Evolutionary conservation across 35 echinoderm and acorn worm species (phyloP).

Genomic region (Amphiura filiformis): DNA sequence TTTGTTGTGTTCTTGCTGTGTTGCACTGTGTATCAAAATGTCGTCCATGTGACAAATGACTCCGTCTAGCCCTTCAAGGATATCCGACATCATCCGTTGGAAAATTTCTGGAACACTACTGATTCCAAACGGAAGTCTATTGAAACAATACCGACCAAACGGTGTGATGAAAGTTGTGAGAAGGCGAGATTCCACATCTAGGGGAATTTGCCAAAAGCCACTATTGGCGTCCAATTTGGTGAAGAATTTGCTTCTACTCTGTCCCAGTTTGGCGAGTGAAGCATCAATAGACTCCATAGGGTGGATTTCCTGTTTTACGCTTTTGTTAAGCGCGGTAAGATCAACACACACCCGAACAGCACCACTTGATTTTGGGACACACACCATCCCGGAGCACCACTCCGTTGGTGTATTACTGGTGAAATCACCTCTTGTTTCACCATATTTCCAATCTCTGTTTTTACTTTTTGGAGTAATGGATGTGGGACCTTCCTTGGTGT

Average conservation of each 20-base stretch:
- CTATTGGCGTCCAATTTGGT: slow-evolving; percentile 54
- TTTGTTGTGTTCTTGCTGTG: slow-evolving; percentile 45
- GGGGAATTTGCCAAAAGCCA: slow-evolving; percentile 68
- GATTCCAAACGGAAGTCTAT: slow-evolving; percentile 46
- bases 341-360: slow-evolving; percentile 38
- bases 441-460: slow-evolving; percentile 42
- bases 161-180: slow-evolving; percentile 69
- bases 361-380: slow-evolving; percentile 53
- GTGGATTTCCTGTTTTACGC: slow-evolving; percentile 27
- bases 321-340: slow-evolving; percentile 50
- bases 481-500: slow-evolving; percentile 48
- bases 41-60: slow-evolving; percentile 71
- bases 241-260: slow-evolving; percentile 36
- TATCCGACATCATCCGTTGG: slow-evolving; percentile 48
- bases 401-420: slow-evolving; percentile 48
- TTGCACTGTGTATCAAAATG: slow-evolving; percentile 54
- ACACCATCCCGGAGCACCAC: slow-evolving; percentile 54
- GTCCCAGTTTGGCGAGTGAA: slow-evolving; percentile 11
- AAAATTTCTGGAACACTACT: slow-evolving; percentile 57
- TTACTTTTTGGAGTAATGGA: slow-evolving; percentile 38
- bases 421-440: slow-evolving; percentile 50
- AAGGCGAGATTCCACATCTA: slow-evolving; percentile 26
- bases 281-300: slow-evolving; percentile 51
- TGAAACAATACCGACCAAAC: slow-evolving; percentile 45
- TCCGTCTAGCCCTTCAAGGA: slow-evolving; percentile 52